phyloP scores from a whole-genome alignment of 2,797 vertebrate species.

The Pyrrhura leucotis region DNA sequence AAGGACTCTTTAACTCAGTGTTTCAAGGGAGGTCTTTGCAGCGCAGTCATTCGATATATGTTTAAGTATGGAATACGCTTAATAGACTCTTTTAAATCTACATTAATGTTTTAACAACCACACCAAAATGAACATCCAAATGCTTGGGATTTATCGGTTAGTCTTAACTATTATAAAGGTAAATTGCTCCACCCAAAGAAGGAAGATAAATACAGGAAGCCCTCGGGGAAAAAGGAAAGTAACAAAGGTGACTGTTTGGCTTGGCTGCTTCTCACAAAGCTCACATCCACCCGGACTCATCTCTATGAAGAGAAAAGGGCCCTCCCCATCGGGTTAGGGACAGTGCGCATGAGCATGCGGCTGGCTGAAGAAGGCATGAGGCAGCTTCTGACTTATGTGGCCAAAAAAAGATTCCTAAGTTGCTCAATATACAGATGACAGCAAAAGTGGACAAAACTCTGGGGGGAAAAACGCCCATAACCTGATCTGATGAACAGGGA shows the following conservation, averaged over 20 bases:
- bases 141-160: neutral
- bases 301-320: slow-evolving; percentile 31
- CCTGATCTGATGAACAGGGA: neutral
- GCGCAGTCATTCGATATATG: neutral
- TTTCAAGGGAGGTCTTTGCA: neutral
- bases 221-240: neutral
- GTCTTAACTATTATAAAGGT: neutral
- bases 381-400: neutral
- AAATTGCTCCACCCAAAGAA: neutral
- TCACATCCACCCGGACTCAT: neutral
- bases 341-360: neutral
- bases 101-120: neutral
- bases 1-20: neutral
- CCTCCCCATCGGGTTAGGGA: neutral
- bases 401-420: neutral
- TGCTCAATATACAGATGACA: neutral
- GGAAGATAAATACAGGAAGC: neutral
- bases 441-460: neutral
- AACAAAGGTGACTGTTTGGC: neutral
- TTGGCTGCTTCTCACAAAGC: neutral
- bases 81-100: neutral
- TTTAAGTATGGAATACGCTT: neutral
- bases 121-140: neutral
- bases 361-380: slow-evolving; percentile 6
- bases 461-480: neutral